Percentiles rank a stretch among this genome's conserved stretches.
These are phyloP conservation scores for Liparis tanakae DNA, from an alignment of 2,797 vertebrate genomes.

Conservation along the genomic window DNA sequence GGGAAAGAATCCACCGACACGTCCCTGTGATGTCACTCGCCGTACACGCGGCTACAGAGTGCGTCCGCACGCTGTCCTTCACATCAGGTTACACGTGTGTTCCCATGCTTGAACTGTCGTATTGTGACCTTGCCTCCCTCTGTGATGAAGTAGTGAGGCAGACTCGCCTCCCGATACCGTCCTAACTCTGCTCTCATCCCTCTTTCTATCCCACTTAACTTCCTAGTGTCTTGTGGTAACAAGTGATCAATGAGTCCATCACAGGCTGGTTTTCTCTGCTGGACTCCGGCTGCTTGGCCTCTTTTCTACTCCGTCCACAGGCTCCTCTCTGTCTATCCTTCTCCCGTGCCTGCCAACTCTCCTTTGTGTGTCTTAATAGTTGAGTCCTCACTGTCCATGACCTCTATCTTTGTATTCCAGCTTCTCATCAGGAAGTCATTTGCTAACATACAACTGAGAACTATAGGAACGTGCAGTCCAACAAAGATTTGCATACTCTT, in stretches of 20 bases:
- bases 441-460: constrained; percentile 8
- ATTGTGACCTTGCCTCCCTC: constrained; percentile 35
- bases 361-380: neutral
- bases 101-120: constrained; percentile 33
- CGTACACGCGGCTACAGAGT: constrained; percentile 24
- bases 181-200: constrained; percentile 30
- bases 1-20: constrained; percentile 12
- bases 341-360: constrained; percentile 2
- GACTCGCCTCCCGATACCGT: constrained; percentile 25
- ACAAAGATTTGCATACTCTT: neutral
- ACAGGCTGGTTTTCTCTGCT: constrained; percentile 14
- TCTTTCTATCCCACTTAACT: constrained; percentile 48
- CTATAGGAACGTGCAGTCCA: neutral
- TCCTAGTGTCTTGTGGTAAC: constrained; percentile 32
- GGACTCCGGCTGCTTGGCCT: constrained; percentile 28
- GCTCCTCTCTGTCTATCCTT: constrained; percentile 5
- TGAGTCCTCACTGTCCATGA: constrained; percentile 1
- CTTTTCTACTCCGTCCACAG: constrained; percentile 11
- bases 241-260: constrained; percentile 48
- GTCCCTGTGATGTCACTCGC: constrained; percentile 32
- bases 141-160: constrained; percentile 38
- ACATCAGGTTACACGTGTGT: constrained; percentile 35
- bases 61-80: constrained; percentile 36
- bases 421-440: neutral
- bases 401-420: constrained; percentile 5